Evolutionary conservation across 1,140 invertebrate genomes (phyloP).

Genomic region (Spodoptera frugiperda): DNA sequence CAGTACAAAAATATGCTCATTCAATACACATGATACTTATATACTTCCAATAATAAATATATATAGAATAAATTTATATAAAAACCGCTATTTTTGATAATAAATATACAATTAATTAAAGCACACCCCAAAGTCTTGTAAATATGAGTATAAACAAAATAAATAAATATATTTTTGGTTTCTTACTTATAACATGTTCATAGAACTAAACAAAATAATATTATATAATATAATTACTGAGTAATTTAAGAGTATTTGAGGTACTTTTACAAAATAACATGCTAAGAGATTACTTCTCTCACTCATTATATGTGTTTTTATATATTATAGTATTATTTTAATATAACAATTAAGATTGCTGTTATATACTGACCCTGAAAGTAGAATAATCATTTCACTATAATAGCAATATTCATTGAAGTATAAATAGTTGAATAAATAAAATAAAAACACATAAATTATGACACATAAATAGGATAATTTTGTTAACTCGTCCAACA

Average conservation of each 20-base stretch:
- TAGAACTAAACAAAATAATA: constrained; percentile 1
- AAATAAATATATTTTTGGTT: constrained; percentile 36
- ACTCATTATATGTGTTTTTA: constrained; percentile 26
- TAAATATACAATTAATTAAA: constrained; percentile 61
- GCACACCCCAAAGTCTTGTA: constrained; percentile 77
- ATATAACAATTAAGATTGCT: not conserved
- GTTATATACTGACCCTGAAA: constrained; percentile 19
- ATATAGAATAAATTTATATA: not conserved
- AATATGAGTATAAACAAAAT: constrained; percentile 30
- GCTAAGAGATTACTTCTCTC: constrained; percentile 36
- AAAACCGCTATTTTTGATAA: constrained; percentile 40
- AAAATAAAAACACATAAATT: constrained; percentile 4
- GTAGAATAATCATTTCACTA: constrained; percentile 5
- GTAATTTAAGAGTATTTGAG: constrained; percentile 67
- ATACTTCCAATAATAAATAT: constrained; percentile 52
- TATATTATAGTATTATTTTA: not conserved
- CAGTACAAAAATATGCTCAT: constrained; percentile 52
- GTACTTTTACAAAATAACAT: constrained; percentile 58
- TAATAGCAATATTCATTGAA: not conserved
- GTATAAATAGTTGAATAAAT: constrained; percentile 5
- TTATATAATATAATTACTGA: not conserved
- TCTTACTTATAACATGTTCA: constrained; percentile 3
- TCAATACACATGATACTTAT: constrained; percentile 51
- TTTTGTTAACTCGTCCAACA: constrained; percentile 2
- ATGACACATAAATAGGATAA: constrained; percentile 35